Evolutionary conservation across 2,888 invertebrate species (phyloP), one percentile per base, ranked within the genome.

Genomic region (Siphonodentalium dalli): DNA sequence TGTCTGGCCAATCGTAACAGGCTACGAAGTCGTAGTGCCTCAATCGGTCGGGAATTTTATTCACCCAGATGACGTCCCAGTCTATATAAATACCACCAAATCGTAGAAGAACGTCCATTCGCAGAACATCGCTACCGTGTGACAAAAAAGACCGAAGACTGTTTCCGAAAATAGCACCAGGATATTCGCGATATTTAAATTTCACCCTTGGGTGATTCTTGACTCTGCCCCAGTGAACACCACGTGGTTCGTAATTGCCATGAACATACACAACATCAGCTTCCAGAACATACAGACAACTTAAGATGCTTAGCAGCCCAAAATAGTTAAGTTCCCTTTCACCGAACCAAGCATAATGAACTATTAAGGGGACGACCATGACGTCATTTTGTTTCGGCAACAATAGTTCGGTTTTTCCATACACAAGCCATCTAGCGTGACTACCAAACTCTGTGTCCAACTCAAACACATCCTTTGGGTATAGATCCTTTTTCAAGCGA

Each of bases 301-400:
- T 63, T 21, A 52, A 42, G n/a, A 63, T 46, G 39, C 63, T 63
- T 2, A 41, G 40, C 29, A 55, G 60, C 44, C 39, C 38, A 54
- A 31, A 7, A 50, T 52, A 3, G 40, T 48, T 21, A 58, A 31
- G 20, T 18, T 15, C 42, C 44, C 1, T 38, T 41, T 6, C 13
- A 27, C 29, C 9, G 38, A 35, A 27, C 38, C 37, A 55, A 52
- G 31, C 23, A 33, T 28, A 51, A 47, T 35, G 55, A 39, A 26
- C 59, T 44, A 29, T 53, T 55, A 33, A 50, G 42, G 28, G 50
- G 23, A 21, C 21, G 40, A 13, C 37, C 15, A 7, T 20, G 9
- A n/a, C 29, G 3, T n/a, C 15, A 8, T 11, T 35, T 21, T 9
- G 29, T 37, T 21, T 45, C 38, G 13, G 59, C 43, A 31, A 48